These are phyloP conservation scores for Sweltsa coloradensis DNA, from an alignment of 1,140 invertebrate genomes.

Conservation along the genomic window DNA sequence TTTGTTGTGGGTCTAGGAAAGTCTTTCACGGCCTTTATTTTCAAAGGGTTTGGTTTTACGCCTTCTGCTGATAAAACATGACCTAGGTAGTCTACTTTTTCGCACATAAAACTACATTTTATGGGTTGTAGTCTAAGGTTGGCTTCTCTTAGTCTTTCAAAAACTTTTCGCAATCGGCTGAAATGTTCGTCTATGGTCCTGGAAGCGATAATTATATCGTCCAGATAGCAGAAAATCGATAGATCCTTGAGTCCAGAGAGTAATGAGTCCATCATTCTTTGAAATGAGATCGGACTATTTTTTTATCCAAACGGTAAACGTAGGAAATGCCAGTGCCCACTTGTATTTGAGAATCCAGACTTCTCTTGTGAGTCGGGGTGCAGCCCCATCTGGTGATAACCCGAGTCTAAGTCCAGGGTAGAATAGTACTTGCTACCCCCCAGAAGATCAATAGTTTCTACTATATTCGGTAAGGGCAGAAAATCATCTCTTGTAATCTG, in stretches of 20 bases:
- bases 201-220: not conserved
- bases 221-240: not conserved
- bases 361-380: too few species aligned
- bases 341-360: too few species aligned
- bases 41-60: not conserved
- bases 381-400: too few species aligned
- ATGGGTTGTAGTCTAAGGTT: not conserved
- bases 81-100: not conserved
- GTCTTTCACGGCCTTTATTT: conserved; percentile 19
- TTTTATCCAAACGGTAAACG: too few species aligned
- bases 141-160: not conserved
- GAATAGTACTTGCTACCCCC: too few species aligned
- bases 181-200: not conserved
- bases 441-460: too few species aligned
- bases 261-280: too few species aligned
- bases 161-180: not conserved
- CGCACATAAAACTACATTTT: not conserved
- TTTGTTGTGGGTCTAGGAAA: conserved; percentile 24
- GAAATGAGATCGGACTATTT: too few species aligned
- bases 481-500: too few species aligned
- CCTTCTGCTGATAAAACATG: not conserved
- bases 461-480: too few species aligned
- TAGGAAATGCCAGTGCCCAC: too few species aligned
- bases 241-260: not conserved
- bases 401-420: too few species aligned